Conservation (phyloP, 2,797 vertebrate genomes). For the Delichon dasypus region DNA sequence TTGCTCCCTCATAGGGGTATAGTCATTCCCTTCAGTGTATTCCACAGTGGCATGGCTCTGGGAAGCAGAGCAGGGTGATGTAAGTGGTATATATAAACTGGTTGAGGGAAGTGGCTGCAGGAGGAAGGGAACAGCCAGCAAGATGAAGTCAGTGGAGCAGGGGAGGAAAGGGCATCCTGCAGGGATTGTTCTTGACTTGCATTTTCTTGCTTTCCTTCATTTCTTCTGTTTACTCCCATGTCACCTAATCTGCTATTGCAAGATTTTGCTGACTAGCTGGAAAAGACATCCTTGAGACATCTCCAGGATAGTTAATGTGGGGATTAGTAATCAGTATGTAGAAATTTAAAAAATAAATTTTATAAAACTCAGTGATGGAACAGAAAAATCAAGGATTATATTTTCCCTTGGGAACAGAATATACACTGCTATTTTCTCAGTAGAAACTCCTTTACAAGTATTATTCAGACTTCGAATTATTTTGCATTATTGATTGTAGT, state of each 20-base stretch:
- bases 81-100: background rate
- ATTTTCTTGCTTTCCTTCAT: background rate
- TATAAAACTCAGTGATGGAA: background rate
- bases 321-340: background rate
- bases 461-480: background rate
- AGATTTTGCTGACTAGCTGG: background rate
- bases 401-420: background rate
- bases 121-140: background rate
- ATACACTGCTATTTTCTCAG: background rate
- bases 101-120: background rate
- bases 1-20: background rate
- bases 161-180: background rate
- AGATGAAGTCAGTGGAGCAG: background rate
- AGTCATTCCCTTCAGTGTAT: background rate
- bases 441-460: background rate
- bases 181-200: rapidly evolving
- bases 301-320: background rate
- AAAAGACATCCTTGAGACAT: background rate
- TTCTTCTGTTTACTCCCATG: background rate
- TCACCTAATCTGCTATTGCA: background rate
- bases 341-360: background rate
- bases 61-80: background rate
- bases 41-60: background rate
- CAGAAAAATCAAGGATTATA: background rate
- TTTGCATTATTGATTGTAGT: background rate